Percentiles rank a stretch among this genome's conserved stretches.
Evolutionary conservation across 2,113 vertebrate species (phyloP).

Genomic region (Phaetusa simplex): DNA sequence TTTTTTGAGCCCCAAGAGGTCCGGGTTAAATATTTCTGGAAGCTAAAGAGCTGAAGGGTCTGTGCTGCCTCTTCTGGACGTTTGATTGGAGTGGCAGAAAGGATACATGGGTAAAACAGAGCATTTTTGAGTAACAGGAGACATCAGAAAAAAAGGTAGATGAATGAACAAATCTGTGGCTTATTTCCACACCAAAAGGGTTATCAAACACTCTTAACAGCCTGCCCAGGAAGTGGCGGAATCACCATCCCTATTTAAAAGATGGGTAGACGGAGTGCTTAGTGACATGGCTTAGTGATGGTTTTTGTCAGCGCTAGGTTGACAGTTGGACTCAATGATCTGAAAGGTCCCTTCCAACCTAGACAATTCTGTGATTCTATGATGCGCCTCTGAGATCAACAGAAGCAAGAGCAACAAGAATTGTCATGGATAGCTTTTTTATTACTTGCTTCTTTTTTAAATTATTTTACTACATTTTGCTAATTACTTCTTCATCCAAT

Average conservation of each 20-base stretch:
- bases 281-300: not conserved
- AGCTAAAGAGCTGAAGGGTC: not conserved
- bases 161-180: not conserved
- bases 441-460: not conserved
- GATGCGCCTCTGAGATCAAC: not conserved
- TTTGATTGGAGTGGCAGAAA: not conserved
- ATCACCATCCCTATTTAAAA: not conserved
- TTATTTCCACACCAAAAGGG: not conserved
- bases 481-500: not conserved
- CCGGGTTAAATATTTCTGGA: not conserved
- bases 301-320: not conserved
- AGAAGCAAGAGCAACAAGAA: not conserved
- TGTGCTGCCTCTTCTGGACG: not conserved
- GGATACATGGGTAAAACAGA: not conserved
- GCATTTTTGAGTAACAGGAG: not conserved
- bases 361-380: not conserved
- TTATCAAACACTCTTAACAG: not conserved
- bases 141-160: not conserved
- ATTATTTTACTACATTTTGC: not conserved
- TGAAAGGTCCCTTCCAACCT: not conserved
- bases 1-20: not conserved
- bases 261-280: not conserved
- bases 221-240: not conserved
- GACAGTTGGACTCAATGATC: not conserved
- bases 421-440: not conserved